Conservation (phyloP, 2,888 invertebrate species). For the Ennomos erosarius region DNA sequence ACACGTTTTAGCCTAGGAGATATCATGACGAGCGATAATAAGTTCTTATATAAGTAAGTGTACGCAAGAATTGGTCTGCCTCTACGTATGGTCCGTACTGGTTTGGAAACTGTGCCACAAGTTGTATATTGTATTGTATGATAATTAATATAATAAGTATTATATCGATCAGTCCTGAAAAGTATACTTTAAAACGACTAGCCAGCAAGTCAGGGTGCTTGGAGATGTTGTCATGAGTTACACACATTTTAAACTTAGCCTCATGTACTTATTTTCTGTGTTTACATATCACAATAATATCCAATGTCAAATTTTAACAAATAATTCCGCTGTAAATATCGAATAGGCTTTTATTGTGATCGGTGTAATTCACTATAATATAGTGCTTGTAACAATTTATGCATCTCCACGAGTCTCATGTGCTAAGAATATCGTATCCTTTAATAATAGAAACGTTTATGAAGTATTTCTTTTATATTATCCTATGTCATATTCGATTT, state of each 20-base stretch:
- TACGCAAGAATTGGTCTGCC: background rate
- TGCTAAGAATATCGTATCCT: conserved; percentile 48
- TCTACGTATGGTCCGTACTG: conserved; percentile 1
- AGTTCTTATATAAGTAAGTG: background rate
- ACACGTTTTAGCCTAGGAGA: too few species aligned
- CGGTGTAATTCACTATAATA: conserved; percentile 48
- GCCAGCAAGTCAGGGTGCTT: conserved; percentile 56
- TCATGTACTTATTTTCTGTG: conserved; percentile 60
- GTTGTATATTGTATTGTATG: conserved; percentile 17
- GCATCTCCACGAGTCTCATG: conserved; percentile 56
- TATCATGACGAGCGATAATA: too few species aligned
- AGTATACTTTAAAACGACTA: conserved; percentile 51
- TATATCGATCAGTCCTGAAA: conserved; percentile 40
- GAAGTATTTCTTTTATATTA: conserved; percentile 54
- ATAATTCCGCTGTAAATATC: conserved; percentile 56
- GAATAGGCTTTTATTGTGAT: conserved; percentile 49
- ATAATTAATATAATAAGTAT: conserved; percentile 2
- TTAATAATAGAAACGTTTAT: conserved; percentile 27
- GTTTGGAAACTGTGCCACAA: conserved; percentile 7
- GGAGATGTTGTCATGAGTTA: conserved; percentile 55
- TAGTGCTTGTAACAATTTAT: conserved; percentile 52
- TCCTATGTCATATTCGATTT: too few species aligned
- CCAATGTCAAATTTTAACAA: conserved; percentile 51
- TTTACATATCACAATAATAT: conserved; percentile 66
- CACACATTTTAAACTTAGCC: conserved; percentile 54